A percentile compares a stretch with the other conserved stretches of the same genome.
Conservation (phyloP, 2,113 vertebrate genomes). For the Forbesichthys papilliferus region DNA sequence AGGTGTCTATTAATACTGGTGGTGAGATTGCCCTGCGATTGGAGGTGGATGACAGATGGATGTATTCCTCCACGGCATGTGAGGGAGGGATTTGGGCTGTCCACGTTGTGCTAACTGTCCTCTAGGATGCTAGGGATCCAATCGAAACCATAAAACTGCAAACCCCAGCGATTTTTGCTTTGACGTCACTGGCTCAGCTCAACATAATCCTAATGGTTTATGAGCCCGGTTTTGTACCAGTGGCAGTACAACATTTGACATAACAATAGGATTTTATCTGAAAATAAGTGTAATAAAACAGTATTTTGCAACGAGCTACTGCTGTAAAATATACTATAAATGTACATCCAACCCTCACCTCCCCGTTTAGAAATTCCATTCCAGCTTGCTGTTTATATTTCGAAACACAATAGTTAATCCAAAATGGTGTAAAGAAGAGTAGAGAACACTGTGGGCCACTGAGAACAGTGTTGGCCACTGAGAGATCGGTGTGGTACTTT, state of each 20-base stretch:
- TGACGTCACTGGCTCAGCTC: slow-evolving; percentile 16
- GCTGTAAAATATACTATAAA: no score
- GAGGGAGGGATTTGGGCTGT: no score
- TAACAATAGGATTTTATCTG: slow-evolving; percentile 55
- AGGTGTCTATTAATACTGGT: background rate
- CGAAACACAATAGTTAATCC: slow-evolving; percentile 13
- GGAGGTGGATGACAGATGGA: background rate
- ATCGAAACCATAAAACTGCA: background rate
- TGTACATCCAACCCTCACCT: no score
- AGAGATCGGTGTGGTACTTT: no score
- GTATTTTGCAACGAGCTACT: no score
- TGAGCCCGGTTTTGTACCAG: slow-evolving; percentile 41
- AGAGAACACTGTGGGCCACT: no score
- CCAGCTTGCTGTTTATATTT: background rate
- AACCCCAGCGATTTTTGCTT: background rate
- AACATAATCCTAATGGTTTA: slow-evolving; percentile 44
- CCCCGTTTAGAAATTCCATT: no score
- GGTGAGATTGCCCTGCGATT: background rate
- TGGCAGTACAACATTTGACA: slow-evolving; percentile 30
- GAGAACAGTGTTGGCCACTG: no score
- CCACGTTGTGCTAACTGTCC: background rate
- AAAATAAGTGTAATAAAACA: slow-evolving; percentile 48
- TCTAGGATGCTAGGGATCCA: background rate
- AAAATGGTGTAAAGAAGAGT: slow-evolving; percentile 12
- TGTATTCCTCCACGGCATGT: background rate